A percentile compares a stretch with the other conserved stretches of the same genome.
phyloP scores from a whole-genome alignment of 1,140 invertebrate species.

The Panagrolaimus sp. region DNA sequence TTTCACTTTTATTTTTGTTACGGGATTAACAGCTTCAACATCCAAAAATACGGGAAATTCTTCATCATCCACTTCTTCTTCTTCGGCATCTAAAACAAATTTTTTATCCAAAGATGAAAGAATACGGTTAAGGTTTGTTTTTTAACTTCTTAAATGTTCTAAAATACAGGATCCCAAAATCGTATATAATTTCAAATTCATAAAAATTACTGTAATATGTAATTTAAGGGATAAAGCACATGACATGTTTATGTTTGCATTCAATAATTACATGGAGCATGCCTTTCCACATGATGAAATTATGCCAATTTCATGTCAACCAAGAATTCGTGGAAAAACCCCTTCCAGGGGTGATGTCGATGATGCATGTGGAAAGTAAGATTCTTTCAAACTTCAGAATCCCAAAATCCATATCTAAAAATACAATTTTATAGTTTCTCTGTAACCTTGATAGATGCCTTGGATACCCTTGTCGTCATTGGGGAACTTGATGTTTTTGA shows the following conservation, averaged over 20 bases:
- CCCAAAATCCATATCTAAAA: slow-evolving; percentile 39
- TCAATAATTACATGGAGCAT: slow-evolving; percentile 83
- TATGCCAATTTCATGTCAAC: slow-evolving; percentile 91
- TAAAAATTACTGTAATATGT: too few relatives aligned
- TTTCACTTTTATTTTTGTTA: background rate
- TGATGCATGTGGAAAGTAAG: slow-evolving; percentile 90
- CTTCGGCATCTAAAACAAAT: too few relatives aligned
- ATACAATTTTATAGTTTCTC: slow-evolving; percentile 71
- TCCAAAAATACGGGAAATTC: background rate
- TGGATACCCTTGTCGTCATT: slow-evolving; percentile 85
- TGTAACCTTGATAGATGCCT: slow-evolving; percentile 83
- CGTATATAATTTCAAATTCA: too few relatives aligned
- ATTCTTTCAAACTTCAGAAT: slow-evolving; percentile 5
- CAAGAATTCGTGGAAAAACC: slow-evolving; percentile 73
- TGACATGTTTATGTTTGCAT: slow-evolving; percentile 97
- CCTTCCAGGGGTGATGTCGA: slow-evolving; percentile 88
- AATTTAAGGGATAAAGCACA: slow-evolving; percentile 74
- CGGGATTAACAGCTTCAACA: background rate
- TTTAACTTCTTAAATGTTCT: too few relatives aligned
- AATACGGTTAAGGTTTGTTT: slow-evolving; percentile 13
- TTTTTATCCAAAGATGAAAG: background rate
- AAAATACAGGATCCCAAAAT: too few relatives aligned
- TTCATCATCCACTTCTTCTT: background rate
- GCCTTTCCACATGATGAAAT: slow-evolving; percentile 96
- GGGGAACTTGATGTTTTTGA: slow-evolving; percentile 91